A percentile compares a stretch with the other conserved stretches of the same genome.
These are phyloP conservation scores for Gephyroberyx darwinii DNA, from an alignment of 2,797 vertebrate species.

Conservation along the genomic window DNA sequence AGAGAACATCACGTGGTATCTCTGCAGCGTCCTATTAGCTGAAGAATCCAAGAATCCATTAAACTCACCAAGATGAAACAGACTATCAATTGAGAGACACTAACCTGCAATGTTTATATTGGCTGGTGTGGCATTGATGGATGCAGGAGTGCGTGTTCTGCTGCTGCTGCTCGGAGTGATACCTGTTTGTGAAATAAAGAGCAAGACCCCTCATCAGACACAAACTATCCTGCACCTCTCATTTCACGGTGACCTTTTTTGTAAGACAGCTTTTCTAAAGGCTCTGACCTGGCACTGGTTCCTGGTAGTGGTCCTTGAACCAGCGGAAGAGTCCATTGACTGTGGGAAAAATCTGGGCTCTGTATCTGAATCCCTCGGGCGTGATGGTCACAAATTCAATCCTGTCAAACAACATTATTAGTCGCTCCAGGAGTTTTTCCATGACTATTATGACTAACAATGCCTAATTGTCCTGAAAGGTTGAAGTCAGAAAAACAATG, in stretches of 20 bases:
- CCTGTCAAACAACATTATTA: slow-evolving; percentile 75
- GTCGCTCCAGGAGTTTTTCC: not conserved
- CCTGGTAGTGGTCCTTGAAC: slow-evolving; percentile 99
- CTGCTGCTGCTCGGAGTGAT: slow-evolving; percentile 93
- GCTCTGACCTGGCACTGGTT: slow-evolving; percentile 92
- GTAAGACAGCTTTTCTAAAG: not conserved
- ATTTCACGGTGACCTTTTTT: not conserved
- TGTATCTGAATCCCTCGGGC: slow-evolving; percentile 96
- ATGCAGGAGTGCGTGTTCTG: slow-evolving; percentile 85
- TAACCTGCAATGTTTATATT: slow-evolving; percentile 88
- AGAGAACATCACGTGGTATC: not conserved
- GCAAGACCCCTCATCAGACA: no score
- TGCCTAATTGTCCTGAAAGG: not conserved
- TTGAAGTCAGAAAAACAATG: no score
- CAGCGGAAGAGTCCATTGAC: slow-evolving; percentile 98
- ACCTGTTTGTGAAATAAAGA: slow-evolving; percentile 74
- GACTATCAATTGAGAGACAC: slow-evolving; percentile 50
- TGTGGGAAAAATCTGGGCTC: slow-evolving; percentile 94
- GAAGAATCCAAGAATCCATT: slow-evolving; percentile 47
- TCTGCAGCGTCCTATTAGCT: slow-evolving; percentile 12
- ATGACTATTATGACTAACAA: not conserved
- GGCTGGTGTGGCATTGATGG: slow-evolving; percentile 87
- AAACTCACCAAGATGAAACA: slow-evolving; percentile 4
- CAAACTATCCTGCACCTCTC: not conserved
- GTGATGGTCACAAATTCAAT: slow-evolving; percentile 97